These are phyloP conservation scores for Leptinotarsa texana DNA, from an alignment of 1,140 invertebrate species.

Conservation along the genomic window DNA sequence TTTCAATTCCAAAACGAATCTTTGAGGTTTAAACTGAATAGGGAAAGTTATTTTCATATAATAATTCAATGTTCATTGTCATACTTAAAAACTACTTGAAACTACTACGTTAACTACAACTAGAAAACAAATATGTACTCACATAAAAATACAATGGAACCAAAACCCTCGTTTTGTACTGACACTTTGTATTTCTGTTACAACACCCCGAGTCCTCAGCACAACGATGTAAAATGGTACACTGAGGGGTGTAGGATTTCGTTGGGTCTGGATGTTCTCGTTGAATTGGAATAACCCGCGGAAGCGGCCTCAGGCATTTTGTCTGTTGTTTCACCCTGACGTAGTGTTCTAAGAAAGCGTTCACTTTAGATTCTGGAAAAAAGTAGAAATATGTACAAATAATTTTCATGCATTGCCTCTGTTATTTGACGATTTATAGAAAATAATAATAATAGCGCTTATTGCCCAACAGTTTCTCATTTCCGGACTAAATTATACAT, in stretches of 20 bases:
- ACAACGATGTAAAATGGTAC: slow-evolving; percentile 74
- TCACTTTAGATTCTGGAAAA: slow-evolving; percentile 41
- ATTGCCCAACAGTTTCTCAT: too few relatives aligned
- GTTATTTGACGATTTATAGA: too few relatives aligned
- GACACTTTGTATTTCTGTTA: slow-evolving; percentile 64
- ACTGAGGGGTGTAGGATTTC: slow-evolving; percentile 74
- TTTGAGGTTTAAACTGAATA: too few relatives aligned
- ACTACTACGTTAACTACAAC: too few relatives aligned
- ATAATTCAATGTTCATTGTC: too few relatives aligned
- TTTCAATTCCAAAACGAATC: too few relatives aligned
- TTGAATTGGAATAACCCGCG: slow-evolving; percentile 65
- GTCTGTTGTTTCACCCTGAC: slow-evolving; percentile 63
- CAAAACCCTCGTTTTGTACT: slow-evolving; percentile 65
- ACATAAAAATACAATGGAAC: slow-evolving; percentile 75
- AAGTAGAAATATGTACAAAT: too few relatives aligned
- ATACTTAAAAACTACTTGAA: too few relatives aligned
- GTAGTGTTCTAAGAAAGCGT: slow-evolving; percentile 62
- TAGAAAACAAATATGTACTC: slow-evolving; percentile 55
- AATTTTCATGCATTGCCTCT: too few relatives aligned
- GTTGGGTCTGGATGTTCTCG: slow-evolving; percentile 68
- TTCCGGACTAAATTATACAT: too few relatives aligned
- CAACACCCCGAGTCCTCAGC: slow-evolving; percentile 81
- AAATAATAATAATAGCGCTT: too few relatives aligned
- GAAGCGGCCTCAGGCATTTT: slow-evolving; percentile 65
- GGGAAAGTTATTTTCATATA: too few relatives aligned